Evolutionary conservation across 2,888 invertebrate species (phyloP), one percentile per base, ranked within the genome.

Genomic region (Kryphioiulus occultus): DNA sequence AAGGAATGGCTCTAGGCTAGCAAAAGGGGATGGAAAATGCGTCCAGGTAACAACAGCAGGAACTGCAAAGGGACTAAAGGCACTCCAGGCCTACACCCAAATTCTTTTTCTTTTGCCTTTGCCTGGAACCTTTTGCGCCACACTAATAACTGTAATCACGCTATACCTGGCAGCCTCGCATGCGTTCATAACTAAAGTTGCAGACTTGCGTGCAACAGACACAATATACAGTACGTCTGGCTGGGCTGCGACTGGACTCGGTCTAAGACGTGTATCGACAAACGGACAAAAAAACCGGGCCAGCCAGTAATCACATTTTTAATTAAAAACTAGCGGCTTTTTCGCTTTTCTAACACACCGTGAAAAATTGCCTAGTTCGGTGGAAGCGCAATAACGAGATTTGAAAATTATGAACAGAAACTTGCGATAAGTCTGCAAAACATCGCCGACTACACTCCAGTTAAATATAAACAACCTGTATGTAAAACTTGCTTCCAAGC

Each of bases 51-150:
- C 68, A 68, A 68, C 68, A 68, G 68, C 68, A 68, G 53, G 53
- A 53, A 53, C n/a, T 68, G 68, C 68, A 26, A 68, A 22, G 68
- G 68, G 68, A 68, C 68, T 12, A 68, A 68, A 68, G 68, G 26
- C 68, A 68, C 68, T 68, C 68, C 26, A 68, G 68, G 68, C 68
- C 68, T 68, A 68, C 68, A 68, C 68, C 68, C 68, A 68, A 68
- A 68, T 68, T 68, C 68, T 68, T 68, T 68, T 68, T 68, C 68
- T 68, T 68, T 26, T 26, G 22, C 53, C 2, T n/a, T 59, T n/a
- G 53, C 68, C 68, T 10, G 68, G 9, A 26, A 68, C 26, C 68
- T 68, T 68, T 68, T 68, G 68, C 68, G 26, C 68, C 68, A 68
- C 68, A 26, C 68, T 68, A 68, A 68, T 68, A 68, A 68, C 68